Evolutionary conservation across 2,113 vertebrate species (phyloP).

Genomic region (Oreochromis aureus): DNA sequence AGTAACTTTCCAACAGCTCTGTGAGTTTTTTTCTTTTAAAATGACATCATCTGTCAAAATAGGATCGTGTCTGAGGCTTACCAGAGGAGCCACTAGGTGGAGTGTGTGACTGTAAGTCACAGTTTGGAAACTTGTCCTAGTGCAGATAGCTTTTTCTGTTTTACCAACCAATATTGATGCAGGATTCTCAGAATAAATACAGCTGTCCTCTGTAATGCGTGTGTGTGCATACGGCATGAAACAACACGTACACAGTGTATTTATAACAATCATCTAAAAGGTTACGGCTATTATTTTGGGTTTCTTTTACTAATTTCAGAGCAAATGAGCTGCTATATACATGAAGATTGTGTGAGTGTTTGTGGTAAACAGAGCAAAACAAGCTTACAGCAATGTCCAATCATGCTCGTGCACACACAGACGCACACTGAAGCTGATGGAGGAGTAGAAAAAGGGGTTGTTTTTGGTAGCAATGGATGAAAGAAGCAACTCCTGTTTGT

Average conservation of each 20-base stretch:
- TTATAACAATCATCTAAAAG: neutral
- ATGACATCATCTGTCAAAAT: conserved; percentile 46
- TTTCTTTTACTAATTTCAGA: neutral
- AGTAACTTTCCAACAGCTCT: conserved; percentile 6
- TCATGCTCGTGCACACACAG: neutral
- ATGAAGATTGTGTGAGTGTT: neutral
- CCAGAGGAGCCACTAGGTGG: conserved; percentile 43
- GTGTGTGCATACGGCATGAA: neutral
- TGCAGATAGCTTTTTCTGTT: neutral
- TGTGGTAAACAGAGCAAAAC: neutral
- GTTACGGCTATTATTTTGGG: neutral
- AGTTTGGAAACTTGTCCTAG: neutral
- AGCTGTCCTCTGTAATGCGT: neutral
- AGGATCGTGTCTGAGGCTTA: neutral
- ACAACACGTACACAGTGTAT: neutral
- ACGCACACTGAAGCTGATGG: neutral
- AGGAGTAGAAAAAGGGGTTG: neutral
- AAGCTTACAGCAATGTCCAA: neutral
- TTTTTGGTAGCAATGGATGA: neutral
- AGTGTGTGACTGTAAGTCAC: neutral
- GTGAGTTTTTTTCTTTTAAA: conserved; percentile 11
- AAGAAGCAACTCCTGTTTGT: neutral
- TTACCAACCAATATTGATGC: neutral
- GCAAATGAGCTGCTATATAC: neutral
- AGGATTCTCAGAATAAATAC: neutral